Evolutionary conservation across 2,113 vertebrate species (phyloP).

Genomic region (Upupa epops): DNA sequence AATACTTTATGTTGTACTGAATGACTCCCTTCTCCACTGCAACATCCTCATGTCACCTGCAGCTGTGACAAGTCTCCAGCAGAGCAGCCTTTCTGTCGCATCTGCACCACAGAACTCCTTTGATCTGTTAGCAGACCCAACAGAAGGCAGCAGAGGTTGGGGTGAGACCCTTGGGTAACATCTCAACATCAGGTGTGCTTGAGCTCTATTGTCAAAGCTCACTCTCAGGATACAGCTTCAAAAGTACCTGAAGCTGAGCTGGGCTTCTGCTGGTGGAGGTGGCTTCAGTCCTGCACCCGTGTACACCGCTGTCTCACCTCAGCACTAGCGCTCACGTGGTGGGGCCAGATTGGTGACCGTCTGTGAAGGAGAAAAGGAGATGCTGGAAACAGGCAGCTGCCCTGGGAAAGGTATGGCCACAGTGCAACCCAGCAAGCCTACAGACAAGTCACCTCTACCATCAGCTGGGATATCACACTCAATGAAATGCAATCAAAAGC

Average conservation of each 20-base stretch:
- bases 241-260: neutral
- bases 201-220: neutral
- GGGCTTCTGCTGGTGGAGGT: neutral
- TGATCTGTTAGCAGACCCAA: neutral
- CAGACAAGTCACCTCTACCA: rapidly evolving
- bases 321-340: neutral
- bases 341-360: rapidly evolving
- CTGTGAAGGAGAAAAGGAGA: neutral
- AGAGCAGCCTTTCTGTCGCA: neutral
- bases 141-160: rapidly evolving
- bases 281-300: neutral
- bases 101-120: rapidly evolving
- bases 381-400: rapidly evolving
- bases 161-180: neutral
- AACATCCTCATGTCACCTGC: rapidly evolving
- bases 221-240: neutral
- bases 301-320: neutral
- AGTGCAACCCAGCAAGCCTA: neutral
- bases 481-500: rapidly evolving
- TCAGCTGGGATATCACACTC: rapidly evolving
- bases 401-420: neutral
- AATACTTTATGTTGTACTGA: rapidly evolving
- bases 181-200: neutral
- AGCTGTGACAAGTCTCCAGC: neutral
- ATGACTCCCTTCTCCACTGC: neutral